Conservation (phyloP, 2,113 vertebrate species). For the Oreocharis arfaki region DNA sequence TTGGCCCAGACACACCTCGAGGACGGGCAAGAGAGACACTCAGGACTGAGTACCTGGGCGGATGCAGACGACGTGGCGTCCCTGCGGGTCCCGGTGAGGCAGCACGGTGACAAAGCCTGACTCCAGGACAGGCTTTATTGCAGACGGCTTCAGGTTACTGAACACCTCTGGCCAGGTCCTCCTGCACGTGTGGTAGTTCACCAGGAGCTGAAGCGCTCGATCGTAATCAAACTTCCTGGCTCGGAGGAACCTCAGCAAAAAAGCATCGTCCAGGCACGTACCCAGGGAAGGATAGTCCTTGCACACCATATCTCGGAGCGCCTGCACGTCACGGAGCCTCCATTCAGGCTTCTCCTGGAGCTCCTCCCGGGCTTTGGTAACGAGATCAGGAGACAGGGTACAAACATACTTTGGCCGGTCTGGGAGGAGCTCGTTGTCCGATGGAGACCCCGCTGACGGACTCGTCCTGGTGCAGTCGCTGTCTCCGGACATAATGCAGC, state of each 20-base stretch:
- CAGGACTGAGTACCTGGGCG: constrained; percentile 80
- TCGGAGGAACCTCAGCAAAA: constrained; percentile 92
- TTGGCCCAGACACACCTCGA: background rate
- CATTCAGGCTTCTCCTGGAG: constrained; percentile 97
- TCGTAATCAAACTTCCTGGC: constrained; percentile 98
- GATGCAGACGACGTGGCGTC: constrained; percentile 90
- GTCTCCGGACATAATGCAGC: constrained; percentile 85
- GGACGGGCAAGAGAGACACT: background rate
- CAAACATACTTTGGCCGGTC: constrained; percentile 84
- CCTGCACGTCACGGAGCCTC: constrained; percentile 93
- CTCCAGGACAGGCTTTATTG: constrained; percentile 86
- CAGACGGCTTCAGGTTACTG: constrained; percentile 86
- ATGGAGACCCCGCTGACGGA: constrained; percentile 72
- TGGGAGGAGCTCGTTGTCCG: constrained; percentile 67
- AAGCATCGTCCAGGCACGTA: constrained; percentile 89
- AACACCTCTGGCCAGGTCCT: constrained; percentile 96
- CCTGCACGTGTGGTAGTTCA: constrained; percentile 91
- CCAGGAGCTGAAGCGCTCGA: constrained; percentile 89
- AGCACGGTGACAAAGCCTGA: constrained; percentile 94
- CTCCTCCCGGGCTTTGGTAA: constrained; percentile 92
- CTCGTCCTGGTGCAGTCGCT: constrained; percentile 80
- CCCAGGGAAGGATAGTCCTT: constrained; percentile 90
- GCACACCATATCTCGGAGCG: constrained; percentile 93
- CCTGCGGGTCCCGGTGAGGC: constrained; percentile 82
- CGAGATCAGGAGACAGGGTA: constrained; percentile 84